These are phyloP conservation scores for Dynastes hyllus DNA, from an alignment of 2,888 invertebrate genomes.

Conservation along the genomic window DNA sequence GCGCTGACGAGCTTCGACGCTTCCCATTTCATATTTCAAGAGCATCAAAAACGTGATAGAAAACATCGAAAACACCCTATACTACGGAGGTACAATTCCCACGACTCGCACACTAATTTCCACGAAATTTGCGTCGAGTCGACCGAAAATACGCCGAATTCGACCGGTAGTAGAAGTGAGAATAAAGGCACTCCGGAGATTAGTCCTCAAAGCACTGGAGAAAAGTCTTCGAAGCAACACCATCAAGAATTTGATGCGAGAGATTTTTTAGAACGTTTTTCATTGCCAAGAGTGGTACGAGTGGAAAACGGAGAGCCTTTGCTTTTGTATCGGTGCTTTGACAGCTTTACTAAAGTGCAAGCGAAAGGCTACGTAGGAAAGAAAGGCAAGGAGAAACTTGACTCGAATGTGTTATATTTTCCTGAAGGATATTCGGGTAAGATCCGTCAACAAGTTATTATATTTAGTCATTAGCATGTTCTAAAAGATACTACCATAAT, in stretches of 20 bases:
- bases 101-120: slow-evolving; percentile 71
- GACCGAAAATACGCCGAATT: slow-evolving; percentile 64
- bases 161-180: slow-evolving; percentile 62
- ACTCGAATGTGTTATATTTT: slow-evolving; percentile 77
- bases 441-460: slow-evolving; percentile 55
- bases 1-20: slow-evolving; percentile 67
- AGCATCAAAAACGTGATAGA: slow-evolving; percentile 54
- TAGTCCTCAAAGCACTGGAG: slow-evolving; percentile 63
- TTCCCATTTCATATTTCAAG: slow-evolving; percentile 66
- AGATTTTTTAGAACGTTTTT: slow-evolving; percentile 78
- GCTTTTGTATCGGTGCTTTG: slow-evolving; percentile 77
- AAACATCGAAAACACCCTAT: slow-evolving; percentile 69
- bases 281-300: slow-evolving; percentile 76
- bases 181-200: slow-evolving; percentile 59
- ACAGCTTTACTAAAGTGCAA: slow-evolving; percentile 78
- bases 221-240: slow-evolving; percentile 53
- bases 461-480: too few species aligned
- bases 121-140: slow-evolving; percentile 70
- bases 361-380: slow-evolving; percentile 75
- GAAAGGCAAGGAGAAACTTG: slow-evolving; percentile 73
- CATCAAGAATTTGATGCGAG: slow-evolving; percentile 66
- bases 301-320: slow-evolving; percentile 76
- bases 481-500: too few species aligned
- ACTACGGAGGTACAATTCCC: slow-evolving; percentile 69
- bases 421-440: slow-evolving; percentile 81